Evolutionary conservation across 1,140 invertebrate species (phyloP), one percentile per base, ranked within the genome.

Genomic region (Coelopa frigida): DNA sequence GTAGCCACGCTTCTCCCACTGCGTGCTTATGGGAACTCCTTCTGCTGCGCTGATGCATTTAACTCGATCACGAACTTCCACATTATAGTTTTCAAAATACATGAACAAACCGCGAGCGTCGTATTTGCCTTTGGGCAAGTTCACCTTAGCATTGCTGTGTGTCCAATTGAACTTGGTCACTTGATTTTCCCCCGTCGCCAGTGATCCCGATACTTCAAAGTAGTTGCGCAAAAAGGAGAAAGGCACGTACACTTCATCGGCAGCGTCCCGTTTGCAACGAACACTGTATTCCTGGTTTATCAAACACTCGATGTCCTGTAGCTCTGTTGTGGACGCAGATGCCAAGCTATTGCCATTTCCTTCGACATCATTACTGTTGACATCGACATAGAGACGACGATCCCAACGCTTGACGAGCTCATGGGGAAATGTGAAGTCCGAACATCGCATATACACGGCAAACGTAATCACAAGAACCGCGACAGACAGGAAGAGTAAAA

Each of bases 31-130:
- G 1, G 94, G 92, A 7, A 96, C 91, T 46, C 89, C 91, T 63
- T 94, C 87, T 11, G 79, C 82, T 0, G 86, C 93, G 70, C 87
- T 94, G 51, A 99, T 84, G 67, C 92, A 97, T 73, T 96, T 95
- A 0, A 99, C 94, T 37, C 94, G 73, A 56, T 97, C 93, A 29
- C 95, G 76, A 1, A 77, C 61, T 73, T 98, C 94, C 0, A 98
- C 94, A 71, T 96, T 96, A 69, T 97, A 98, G 69, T 94, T 93
- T 61, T 94, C 91, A 74, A 98, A 98, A 51, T 93, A 94, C 72
- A 94, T 89, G 67, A 94, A 98, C 0, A 89, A 83, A 11, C 91
- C 90, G 12, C 78, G 78, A 0, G 92, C 81, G 59, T 92, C 83
- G 68, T 98, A 98, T 55, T 83, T 87, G 15, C 81, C 80, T 59